Evolutionary conservation across 1,140 invertebrate genomes (phyloP).

Genomic region (Habropoda laboriosa): DNA sequence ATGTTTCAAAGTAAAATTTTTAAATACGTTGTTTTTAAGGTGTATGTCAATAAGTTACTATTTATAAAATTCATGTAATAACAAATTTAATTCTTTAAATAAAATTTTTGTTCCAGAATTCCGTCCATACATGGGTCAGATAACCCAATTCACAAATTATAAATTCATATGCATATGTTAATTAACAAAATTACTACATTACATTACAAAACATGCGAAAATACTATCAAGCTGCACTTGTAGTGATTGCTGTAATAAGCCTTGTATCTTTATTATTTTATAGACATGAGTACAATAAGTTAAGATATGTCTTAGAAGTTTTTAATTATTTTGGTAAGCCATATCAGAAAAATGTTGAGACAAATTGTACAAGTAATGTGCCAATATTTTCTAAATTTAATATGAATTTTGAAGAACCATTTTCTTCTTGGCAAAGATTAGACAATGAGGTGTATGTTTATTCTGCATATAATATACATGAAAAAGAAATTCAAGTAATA

Average conservation of each 20-base stretch:
- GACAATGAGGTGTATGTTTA: slow-evolving; percentile 82
- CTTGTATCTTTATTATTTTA: slow-evolving; percentile 88
- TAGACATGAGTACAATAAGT: slow-evolving; percentile 88
- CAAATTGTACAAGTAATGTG: slow-evolving; percentile 62
- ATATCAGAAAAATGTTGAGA: slow-evolving; percentile 57
- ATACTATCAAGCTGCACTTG: slow-evolving; percentile 87
- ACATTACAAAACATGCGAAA: slow-evolving; percentile 84
- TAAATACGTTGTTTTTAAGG: background rate
- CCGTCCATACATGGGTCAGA: background rate
- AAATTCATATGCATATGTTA: background rate
- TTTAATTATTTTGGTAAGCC: slow-evolving; percentile 89
- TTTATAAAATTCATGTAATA: background rate
- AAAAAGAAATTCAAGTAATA: slow-evolving; percentile 74
- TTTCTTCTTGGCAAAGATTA: slow-evolving; percentile 82
- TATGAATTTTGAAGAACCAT: slow-evolving; percentile 77
- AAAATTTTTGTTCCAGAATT: slow-evolving; percentile 36
- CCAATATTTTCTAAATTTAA: slow-evolving; percentile 35
- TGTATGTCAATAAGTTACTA: background rate
- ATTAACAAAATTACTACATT: background rate
- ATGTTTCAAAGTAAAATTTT: background rate
- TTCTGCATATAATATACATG: slow-evolving; percentile 79
- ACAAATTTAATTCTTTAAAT: slow-evolving; percentile 6
- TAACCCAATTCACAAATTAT: background rate
- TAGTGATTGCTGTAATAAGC: slow-evolving; percentile 85
- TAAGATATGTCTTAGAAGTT: slow-evolving; percentile 89